Base-by-base conservation (phyloP, 2,888 invertebrate species). In the Platycnemis pennipes region DNA sequence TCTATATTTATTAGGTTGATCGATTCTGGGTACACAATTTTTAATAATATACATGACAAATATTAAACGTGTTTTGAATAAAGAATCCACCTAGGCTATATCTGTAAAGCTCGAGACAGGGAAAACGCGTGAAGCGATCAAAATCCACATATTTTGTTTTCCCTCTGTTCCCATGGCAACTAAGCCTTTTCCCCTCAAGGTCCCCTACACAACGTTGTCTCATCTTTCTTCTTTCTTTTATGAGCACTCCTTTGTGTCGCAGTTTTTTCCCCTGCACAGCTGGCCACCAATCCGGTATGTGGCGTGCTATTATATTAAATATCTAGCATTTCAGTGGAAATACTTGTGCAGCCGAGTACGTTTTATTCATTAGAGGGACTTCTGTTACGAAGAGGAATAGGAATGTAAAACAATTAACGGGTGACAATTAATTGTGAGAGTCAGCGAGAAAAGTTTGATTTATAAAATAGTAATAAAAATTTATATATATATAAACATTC, bases 151-250 rank as follows among this genome's bases (percentile, higher is more conserved):
- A 37, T 37, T 37, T 37, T 77, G 37, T 26, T 37, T 37, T 77
- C 77, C 77, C 13, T 77, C 77, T 77, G 77, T 77, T 77, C 31
- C 77, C 37, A 77, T 77, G 77, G 77, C 77, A 77, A 77, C 77
- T 77, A 8, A 19, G n/a, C 26, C n/a, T n/a, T 8, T 2, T 26
- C 63, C n/a, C n/a, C 2, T 1, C 77, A 16, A 37, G 37, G 77
- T 37, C 77, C 77, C 16, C 77, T 11, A 77, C 1, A 49, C 31
- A 31, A 8, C 37, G 37, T 77, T 77, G 13, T 77, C 37, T 77
- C 13, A 37, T 37, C 77, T 77, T 37, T 16, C 2, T 37, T 77
- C 77, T 7, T 37, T 11, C 77, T 37, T 77, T 77, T 77, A 77
- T 37, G 77, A 77, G 77, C 37, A 0, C 37, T 37, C 37, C 77